Base-by-base conservation (phyloP, 2,888 invertebrate species). In the Pasiphila rectangulata region DNA sequence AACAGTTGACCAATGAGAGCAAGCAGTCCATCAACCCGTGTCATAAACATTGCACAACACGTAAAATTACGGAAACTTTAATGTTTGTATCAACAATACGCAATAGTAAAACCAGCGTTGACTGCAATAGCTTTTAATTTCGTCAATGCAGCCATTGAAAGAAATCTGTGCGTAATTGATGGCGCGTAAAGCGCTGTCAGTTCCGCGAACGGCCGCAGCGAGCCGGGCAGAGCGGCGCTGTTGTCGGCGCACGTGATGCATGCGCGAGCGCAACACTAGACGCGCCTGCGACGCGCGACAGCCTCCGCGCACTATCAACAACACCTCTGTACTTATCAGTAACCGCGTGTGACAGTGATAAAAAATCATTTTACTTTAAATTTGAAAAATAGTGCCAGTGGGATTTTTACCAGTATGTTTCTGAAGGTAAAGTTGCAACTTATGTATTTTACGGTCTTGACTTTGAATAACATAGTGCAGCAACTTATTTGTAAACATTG, bases 231-330 rank as follows among this genome's bases (percentile, higher is more conserved):
- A 54, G 61, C 61, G 78, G 86, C 85, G 85, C 86, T 73, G 73
- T 63, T 49, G 58, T 58, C 63, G 50, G 47, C 68, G 84, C 87
- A 86, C 86, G 85, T 87, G 86, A 86, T 79, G 75, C 63, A 70
- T 74, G 79, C 82, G 85, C 84, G 64, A 55, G 79, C 78, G 77
- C 79, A 72, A 64, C 60, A 65, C 85, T n/a, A 85, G 84, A 84
- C 79, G 79, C 75, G 75, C 72, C 61, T 69, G 62, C 67, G 68
- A 69, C 68, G 83, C 86, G 84, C 81, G 69, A 83, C 79, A 85
- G 82, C 85, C 86, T 86, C 82, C 81, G 82, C 71, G 79, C 80
- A 75, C 65, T 70, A 69, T 67, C 63, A 51, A 62, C 64, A 65
- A 66, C 66, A 65, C 64, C 72, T 64, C 67, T 66, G 63, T 61